phyloP scores from a whole-genome alignment of 37 sponge, comb jelly and placozoan genomes.

The Cladorhizidae sp. region DNA sequence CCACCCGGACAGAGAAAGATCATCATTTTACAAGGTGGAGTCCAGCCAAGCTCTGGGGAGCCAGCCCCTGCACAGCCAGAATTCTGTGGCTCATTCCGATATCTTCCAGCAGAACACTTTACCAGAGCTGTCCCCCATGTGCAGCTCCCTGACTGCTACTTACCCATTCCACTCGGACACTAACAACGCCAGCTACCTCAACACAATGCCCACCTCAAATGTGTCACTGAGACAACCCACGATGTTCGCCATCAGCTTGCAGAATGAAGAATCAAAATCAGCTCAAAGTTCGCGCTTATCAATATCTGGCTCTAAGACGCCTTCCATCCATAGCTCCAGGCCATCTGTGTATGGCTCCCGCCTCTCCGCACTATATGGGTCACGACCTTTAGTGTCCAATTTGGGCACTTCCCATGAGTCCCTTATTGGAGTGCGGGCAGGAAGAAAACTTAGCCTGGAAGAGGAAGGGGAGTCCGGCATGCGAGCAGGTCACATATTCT shows the following conservation, averaged over 20 bases:
- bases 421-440: neutral
- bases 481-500: neutral
- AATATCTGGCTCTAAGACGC: constrained; percentile 5
- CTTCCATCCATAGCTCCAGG: constrained; percentile 10
- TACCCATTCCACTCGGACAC: neutral
- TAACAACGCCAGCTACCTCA: neutral
- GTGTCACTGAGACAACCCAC: constrained; percentile 37
- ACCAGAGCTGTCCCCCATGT: constrained; percentile 32
- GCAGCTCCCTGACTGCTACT: constrained; percentile 14
- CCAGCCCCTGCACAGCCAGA: neutral
- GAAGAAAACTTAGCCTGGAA: neutral
- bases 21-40: neutral
- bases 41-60: neutral
- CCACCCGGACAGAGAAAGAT: too few species aligned
- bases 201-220: neutral
- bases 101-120: constrained; percentile 13
- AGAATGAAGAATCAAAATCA: constrained; percentile 36
- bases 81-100: neutral
- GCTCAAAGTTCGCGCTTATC: constrained; percentile 17
- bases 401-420: neutral
- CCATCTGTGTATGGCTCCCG: neutral
- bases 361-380: neutral
- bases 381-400: constrained; percentile 4
- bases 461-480: neutral
- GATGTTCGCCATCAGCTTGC: constrained; percentile 14